These are phyloP conservation scores for Lycocerus yunnanus DNA, from an alignment of 2,888 invertebrate species.

Conservation along the genomic window DNA sequence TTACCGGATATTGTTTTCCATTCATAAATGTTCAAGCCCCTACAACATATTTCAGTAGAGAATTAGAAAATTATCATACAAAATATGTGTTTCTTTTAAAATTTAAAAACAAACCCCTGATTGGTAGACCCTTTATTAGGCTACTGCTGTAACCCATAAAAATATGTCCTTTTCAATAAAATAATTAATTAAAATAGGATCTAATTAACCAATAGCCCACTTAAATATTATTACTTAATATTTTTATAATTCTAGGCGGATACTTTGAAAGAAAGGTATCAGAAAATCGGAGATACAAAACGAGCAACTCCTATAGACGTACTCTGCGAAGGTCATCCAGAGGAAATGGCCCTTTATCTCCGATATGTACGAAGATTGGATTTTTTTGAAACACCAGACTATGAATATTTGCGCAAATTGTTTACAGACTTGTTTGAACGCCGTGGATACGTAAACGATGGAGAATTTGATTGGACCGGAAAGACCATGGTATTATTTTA, in stretches of 20 bases:
- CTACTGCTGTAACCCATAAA: no score
- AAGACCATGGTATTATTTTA: slow-evolving; percentile 59
- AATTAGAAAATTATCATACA: no score
- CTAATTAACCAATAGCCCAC: no score
- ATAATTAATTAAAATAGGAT: no score
- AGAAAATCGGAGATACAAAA: slow-evolving; percentile 99
- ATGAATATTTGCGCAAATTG: slow-evolving; percentile 95
- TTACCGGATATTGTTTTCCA: no score
- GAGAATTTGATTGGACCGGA: slow-evolving; percentile 96
- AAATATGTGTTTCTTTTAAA: no score
- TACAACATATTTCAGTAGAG: no score
- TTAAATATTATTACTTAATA: no score
- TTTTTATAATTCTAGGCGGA: slow-evolving; percentile 20
- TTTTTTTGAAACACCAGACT: slow-evolving; percentile 99
- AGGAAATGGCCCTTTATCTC: slow-evolving; percentile 97
- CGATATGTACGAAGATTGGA: slow-evolving; percentile 96
- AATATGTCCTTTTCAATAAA: no score
- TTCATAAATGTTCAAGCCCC: no score
- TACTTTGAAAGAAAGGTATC: slow-evolving; percentile 98
- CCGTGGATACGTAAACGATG: slow-evolving; percentile 86
- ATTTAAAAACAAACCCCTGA: no score
- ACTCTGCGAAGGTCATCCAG: slow-evolving; percentile 84
- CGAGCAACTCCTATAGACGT: slow-evolving; percentile 97
- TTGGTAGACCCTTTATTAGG: no score
- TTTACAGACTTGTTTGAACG: slow-evolving; percentile 91